phyloP scores from a whole-genome alignment of 2,888 invertebrate species.

The Strigamia crassipes region DNA sequence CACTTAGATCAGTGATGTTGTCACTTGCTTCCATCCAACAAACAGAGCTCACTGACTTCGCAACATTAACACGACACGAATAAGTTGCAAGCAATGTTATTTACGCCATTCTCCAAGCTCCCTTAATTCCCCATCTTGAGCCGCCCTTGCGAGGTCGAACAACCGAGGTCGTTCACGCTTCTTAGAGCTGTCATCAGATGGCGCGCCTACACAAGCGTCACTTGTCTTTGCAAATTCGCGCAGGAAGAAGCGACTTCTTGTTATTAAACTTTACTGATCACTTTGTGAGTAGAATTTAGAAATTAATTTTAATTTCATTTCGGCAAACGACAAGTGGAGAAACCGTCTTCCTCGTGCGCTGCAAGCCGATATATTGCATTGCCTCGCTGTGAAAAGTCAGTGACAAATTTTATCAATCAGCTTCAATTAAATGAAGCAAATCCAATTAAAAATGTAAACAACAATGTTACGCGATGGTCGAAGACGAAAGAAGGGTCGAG shows the following conservation, averaged over 20 bases:
- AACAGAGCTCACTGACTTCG: constrained; percentile 37
- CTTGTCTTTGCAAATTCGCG: constrained; percentile 26
- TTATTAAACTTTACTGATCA: neutral
- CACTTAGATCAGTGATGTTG: constrained; percentile 7
- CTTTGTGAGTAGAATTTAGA: constrained; percentile 1
- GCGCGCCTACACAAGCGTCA: constrained; percentile 34
- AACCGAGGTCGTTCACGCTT: constrained; percentile 42
- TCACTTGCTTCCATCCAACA: constrained; percentile 20
- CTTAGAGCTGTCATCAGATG: constrained; percentile 40
- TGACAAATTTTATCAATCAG: constrained; percentile 47
- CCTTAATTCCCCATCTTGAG: constrained; percentile 42
- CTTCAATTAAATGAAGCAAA: constrained; percentile 36
- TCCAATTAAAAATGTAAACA: constrained; percentile 46
- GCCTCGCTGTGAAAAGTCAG: constrained; percentile 30
- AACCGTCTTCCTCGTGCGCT: neutral
- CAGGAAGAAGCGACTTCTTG: constrained; percentile 1
- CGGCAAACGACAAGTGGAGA: neutral
- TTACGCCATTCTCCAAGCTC: constrained; percentile 42
- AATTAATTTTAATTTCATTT: constrained; percentile 27
- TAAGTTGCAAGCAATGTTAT: constrained; percentile 40
- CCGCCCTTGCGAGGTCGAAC: constrained; percentile 42
- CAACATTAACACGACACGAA: constrained; percentile 42
- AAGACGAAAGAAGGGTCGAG: constrained; percentile 41
- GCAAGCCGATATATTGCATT: constrained; percentile 19
- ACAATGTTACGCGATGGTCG: constrained; percentile 17